phyloP scores from a whole-genome alignment of 2,797 vertebrate species.

The Australoheros facetus region DNA sequence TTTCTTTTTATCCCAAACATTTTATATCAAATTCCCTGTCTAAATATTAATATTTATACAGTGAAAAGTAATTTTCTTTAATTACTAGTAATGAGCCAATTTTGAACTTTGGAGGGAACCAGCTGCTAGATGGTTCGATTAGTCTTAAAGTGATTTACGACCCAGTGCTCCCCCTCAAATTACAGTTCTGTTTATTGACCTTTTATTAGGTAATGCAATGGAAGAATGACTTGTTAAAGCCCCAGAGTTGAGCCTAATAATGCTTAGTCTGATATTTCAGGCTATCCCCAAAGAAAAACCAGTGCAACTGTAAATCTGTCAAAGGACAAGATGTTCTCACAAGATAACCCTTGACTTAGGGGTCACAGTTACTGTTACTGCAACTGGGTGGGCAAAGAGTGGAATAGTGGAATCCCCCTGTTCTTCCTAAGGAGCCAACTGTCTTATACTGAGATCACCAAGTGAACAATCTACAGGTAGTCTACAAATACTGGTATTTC shows the following conservation, averaged over 20 bases:
- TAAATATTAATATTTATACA: slow-evolving; percentile 3
- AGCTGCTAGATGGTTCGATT: no score
- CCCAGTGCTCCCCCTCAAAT: not conserved
- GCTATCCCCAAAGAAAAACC: not conserved
- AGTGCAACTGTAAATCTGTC: not conserved
- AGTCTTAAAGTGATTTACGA: not conserved
- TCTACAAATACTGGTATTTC: not conserved
- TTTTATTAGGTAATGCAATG: not conserved
- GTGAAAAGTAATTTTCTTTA: not conserved
- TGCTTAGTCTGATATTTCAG: not conserved
- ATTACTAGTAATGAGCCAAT: not conserved
- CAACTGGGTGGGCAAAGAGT: not conserved
- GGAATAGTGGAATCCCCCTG: not conserved
- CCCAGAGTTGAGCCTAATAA: not conserved
- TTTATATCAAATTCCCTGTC: not conserved
- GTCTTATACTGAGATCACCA: not conserved
- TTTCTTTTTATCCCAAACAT: not conserved
- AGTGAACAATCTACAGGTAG: no score
- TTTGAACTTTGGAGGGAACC: not conserved
- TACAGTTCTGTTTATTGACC: not conserved
- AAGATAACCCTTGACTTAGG: not conserved
- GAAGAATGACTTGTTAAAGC: not conserved
- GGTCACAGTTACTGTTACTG: not conserved
- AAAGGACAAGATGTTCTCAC: not conserved
- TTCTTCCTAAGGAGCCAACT: not conserved